A percentile compares a stretch with the other conserved stretches of the same genome.
Evolutionary conservation across 2,888 invertebrate species (phyloP).

Genomic region (Eristalinus sepulchralis): DNA sequence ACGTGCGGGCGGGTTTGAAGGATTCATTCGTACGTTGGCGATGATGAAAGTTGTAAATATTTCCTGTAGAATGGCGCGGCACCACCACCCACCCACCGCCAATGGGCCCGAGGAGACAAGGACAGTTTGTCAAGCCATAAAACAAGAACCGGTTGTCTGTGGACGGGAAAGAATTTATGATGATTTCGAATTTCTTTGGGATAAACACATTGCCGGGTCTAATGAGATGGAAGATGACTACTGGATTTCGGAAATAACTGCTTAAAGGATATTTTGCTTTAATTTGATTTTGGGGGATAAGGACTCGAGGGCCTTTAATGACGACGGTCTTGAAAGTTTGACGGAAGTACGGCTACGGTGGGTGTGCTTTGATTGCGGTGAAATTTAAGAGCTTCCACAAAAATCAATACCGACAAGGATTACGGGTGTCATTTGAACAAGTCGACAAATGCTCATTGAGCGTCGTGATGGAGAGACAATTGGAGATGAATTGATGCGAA

Average conservation of each 20-base stretch:
- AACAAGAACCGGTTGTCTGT: constrained; percentile 29
- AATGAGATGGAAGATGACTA: constrained; percentile 54
- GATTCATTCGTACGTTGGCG: constrained; percentile 15
- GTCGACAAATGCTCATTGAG: too few species aligned
- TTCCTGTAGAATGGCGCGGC: background rate
- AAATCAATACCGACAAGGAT: too few species aligned
- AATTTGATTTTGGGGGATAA: constrained; percentile 10
- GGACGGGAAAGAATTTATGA: constrained; percentile 57
- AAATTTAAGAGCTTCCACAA: background rate
- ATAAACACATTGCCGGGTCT: constrained; percentile 25
- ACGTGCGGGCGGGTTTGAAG: background rate
- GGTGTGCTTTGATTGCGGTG: background rate
- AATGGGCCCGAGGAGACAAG: constrained; percentile 2
- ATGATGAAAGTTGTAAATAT: constrained; percentile 36
- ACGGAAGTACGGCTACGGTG: background rate
- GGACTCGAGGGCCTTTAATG: background rate
- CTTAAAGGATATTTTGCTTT: constrained; percentile 1
- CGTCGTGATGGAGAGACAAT: too few species aligned
- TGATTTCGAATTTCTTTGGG: constrained; percentile 36
- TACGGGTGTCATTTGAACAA: too few species aligned
- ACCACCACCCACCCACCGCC: background rate
- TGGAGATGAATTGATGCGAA: too few species aligned
- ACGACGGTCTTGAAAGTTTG: background rate
- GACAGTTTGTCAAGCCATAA: constrained; percentile 59
- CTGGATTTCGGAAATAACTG: constrained; percentile 11